A percentile compares a stretch with the other conserved stretches of the same genome.
Evolutionary conservation across 2,797 vertebrate genomes (phyloP).

Genomic region (Schizopygopsis malacanthus): DNA sequence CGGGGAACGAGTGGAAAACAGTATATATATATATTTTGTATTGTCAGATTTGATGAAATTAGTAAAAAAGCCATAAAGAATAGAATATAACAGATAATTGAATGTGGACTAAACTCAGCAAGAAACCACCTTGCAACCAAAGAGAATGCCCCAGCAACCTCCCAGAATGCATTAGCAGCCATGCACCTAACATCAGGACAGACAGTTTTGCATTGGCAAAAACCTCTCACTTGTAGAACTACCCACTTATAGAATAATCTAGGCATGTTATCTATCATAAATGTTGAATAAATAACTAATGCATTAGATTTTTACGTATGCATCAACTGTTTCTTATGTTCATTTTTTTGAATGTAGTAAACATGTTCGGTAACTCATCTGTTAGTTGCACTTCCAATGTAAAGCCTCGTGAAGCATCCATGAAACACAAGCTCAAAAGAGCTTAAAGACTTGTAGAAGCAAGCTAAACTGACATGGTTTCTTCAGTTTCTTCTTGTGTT

Average conservation of each 20-base stretch:
- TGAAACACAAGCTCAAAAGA: background rate
- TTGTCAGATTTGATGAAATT: constrained; percentile 1
- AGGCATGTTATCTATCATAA: background rate
- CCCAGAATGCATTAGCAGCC: background rate
- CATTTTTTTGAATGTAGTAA: background rate
- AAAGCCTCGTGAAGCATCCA: background rate
- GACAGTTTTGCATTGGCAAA: background rate
- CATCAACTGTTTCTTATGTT: background rate
- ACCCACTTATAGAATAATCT: background rate
- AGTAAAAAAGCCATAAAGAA: background rate
- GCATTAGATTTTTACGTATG: background rate
- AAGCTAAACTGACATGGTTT: background rate
- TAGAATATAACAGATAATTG: background rate
- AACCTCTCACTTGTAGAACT: background rate
- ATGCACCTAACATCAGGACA: background rate
- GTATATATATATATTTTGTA: background rate
- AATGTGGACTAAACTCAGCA: background rate
- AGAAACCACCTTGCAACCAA: background rate
- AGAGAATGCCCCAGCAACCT: background rate
- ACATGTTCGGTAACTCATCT: background rate
- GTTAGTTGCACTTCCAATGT: background rate
- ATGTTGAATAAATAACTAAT: background rate
- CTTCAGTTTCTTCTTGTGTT: background rate
- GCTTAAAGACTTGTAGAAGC: background rate
- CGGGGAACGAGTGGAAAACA: background rate